Base-by-base conservation (phyloP, 2,797 vertebrate genomes). In the Hoplostethus atlanticus region DNA sequence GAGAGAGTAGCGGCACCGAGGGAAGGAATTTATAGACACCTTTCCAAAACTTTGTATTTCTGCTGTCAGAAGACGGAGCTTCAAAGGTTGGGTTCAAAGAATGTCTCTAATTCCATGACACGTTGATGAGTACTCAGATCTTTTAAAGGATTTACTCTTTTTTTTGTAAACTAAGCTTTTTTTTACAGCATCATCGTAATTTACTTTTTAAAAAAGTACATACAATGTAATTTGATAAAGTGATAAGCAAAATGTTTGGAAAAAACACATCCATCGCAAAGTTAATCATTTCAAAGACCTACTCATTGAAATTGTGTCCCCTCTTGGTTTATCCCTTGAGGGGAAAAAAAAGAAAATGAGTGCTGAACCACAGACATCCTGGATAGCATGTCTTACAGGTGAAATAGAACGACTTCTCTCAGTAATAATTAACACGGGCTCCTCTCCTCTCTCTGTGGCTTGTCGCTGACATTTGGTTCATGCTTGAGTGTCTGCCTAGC, bases 391-490 rank as follows among this genome's bases (percentile, higher is more conserved):
- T 88, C 73, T 84, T 80, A 74, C 89, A 84, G 89, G 73, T 82
- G 88, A 84, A 92, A 88, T 59, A 60, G 78, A 83, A 70, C 74
- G 77, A 85, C 87, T 84, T 89, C 70, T 76, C 79, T 61, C 82
- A 77, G 79, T 76, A 84, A 91, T 95, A 94, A 95, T 95, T 95
- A 95, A 92, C 89, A 92, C 65, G 36, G 80, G 82, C 85, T 88
- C 89, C 89, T 91, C 90, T 88, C 86, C 81, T 89, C 89, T 91
- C 89, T 84, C 87, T 76, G 88, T 92, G 89, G 88, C 90, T 94
- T 84, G 83, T 60, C 76, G 85, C 89, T 95, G 94, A 94, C 94
- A 95, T 95, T 95, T 95, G 91, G 92, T 94, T 94, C 95, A 95
- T 95, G 95, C 94, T 95, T 13, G 93, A 95, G 94, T 95, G 95